Conservation (phyloP, 2,113 vertebrate species). For the Cariama cristata region DNA sequence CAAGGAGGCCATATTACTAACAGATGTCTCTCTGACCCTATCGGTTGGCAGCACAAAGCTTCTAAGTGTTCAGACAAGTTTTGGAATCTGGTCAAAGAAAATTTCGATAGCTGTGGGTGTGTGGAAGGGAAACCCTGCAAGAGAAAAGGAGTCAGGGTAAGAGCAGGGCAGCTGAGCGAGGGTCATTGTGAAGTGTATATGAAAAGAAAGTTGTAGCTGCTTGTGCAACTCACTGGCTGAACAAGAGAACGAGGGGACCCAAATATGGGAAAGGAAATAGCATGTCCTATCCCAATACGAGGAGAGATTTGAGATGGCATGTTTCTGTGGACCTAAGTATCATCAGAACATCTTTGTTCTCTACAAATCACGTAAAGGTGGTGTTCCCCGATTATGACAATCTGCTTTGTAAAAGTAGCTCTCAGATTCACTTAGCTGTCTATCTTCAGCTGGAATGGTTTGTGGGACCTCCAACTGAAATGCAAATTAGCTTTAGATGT, state of each 20-base stretch:
- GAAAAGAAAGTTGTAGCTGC: not conserved
- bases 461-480: conserved; percentile 24
- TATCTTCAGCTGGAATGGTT: not conserved
- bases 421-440: not conserved
- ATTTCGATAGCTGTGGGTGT: not conserved
- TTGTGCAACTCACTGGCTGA: not conserved
- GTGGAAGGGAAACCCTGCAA: not conserved
- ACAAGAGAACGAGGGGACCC: not conserved
- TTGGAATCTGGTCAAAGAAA: not conserved
- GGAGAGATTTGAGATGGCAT: not conserved
- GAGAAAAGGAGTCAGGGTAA: not conserved
- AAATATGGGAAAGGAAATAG: not conserved
- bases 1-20: not conserved
- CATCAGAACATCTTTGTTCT: not conserved
- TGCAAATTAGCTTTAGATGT: conserved; percentile 12
- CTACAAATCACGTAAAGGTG: not conserved
- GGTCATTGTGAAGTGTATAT: not conserved
- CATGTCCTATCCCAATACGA: not conserved
- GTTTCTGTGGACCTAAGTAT: not conserved
- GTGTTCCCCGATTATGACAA: not conserved
- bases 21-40: not conserved
- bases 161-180: not conserved
- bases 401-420: not conserved
- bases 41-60: not conserved
- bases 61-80: not conserved